A percentile compares a stretch with the other conserved stretches of the same genome.
phyloP scores from a whole-genome alignment of 1,140 invertebrate species.

The Rhopalosiphum padi region DNA sequence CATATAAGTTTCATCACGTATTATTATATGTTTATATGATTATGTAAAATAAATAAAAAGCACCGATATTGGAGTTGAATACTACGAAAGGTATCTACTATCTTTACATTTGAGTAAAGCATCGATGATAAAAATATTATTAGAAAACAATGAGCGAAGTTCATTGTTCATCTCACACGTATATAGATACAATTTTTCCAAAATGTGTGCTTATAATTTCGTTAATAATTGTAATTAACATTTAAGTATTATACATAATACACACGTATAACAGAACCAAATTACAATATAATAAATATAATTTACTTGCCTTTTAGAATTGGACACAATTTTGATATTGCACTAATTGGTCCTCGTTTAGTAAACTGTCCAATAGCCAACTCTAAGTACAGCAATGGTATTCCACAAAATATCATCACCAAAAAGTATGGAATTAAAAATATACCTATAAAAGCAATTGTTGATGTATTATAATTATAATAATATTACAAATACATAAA shows the following conservation, averaged over 20 bases:
- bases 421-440: slow-evolving; percentile 85
- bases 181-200: background rate
- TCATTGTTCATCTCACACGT: background rate
- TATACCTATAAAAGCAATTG: slow-evolving; percentile 70
- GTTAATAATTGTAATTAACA: background rate
- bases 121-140: too few species aligned
- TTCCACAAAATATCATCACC: slow-evolving; percentile 79
- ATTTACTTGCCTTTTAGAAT: slow-evolving; percentile 78
- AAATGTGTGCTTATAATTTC: background rate
- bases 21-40: too few species aligned
- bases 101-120: too few species aligned
- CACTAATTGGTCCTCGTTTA: slow-evolving; percentile 80
- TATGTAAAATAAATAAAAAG: too few species aligned
- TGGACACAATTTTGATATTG: slow-evolving; percentile 82
- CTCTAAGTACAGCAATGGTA: slow-evolving; percentile 86
- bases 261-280: background rate
- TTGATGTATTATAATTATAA: background rate
- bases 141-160: too few species aligned
- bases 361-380: slow-evolving; percentile 83
- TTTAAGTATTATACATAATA: background rate
- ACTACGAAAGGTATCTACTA: too few species aligned
- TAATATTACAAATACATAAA: background rate
- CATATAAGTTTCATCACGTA: too few species aligned
- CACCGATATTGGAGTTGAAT: too few species aligned
- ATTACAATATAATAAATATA: background rate